Percentiles rank a stretch among this genome's conserved stretches.
phyloP scores from a whole-genome alignment of 2,797 vertebrate genomes.

The Thripadectes ignobilis region DNA sequence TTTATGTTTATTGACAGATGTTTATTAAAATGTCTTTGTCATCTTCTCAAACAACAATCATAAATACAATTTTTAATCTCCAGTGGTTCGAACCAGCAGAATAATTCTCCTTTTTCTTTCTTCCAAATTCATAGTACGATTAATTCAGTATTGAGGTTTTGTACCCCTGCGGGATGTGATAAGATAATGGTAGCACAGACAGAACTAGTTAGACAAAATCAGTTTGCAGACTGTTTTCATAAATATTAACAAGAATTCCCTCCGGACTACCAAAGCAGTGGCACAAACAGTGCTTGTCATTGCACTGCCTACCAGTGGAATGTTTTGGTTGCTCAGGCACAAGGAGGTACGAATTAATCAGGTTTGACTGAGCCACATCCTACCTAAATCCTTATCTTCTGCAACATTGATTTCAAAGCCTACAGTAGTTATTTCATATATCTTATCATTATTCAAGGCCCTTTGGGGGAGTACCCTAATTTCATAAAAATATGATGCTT shows the following conservation, averaged over 20 bases:
- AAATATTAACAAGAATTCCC: slow-evolving; percentile 50
- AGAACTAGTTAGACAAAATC: slow-evolving; percentile 34
- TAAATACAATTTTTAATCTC: background rate
- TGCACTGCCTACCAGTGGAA: background rate
- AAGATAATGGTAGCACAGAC: slow-evolving; percentile 24
- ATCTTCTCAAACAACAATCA: background rate
- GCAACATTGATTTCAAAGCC: slow-evolving; percentile 38
- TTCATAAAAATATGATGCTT: slow-evolving; percentile 22
- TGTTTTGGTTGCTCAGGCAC: slow-evolving; percentile 34
- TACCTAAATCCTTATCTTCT: slow-evolving; percentile 38
- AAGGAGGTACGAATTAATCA: slow-evolving; percentile 47
- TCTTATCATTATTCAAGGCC: slow-evolving; percentile 2
- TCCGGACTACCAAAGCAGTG: slow-evolving; percentile 16
- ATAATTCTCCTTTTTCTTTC: background rate
- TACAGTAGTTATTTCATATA: slow-evolving; percentile 17
- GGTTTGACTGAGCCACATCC: slow-evolving; percentile 27
- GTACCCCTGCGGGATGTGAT: background rate
- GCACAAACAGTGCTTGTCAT: background rate
- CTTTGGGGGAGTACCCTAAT: slow-evolving; percentile 31
- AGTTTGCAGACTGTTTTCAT: slow-evolving; percentile 17
- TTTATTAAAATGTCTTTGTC: background rate
- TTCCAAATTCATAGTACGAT: background rate
- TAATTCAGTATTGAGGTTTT: slow-evolving; percentile 20
- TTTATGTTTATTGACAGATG: slow-evolving; percentile 1
- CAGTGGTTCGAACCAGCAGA: background rate